A percentile compares a stretch with the other conserved stretches of the same genome.
phyloP scores from a whole-genome alignment of 92 coral and sea anemone species.

The Blastomussa wellsi region DNA sequence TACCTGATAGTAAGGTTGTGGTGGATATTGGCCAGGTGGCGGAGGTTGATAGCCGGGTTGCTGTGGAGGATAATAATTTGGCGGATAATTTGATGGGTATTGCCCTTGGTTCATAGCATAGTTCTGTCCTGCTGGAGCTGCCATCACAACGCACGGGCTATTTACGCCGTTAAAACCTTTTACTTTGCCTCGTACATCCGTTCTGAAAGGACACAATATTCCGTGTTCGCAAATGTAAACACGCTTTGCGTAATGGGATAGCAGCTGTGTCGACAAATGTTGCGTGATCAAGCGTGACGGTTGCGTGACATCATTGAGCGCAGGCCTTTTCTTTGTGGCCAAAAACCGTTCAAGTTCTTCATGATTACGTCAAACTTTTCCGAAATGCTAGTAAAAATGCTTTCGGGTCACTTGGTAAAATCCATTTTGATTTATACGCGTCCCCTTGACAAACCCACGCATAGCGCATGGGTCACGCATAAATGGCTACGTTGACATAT shows the following conservation, averaged over 20 bases:
- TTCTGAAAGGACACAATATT: neutral
- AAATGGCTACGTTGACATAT: no score
- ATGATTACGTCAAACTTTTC: no score
- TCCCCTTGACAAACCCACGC: no score
- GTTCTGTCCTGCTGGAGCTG: slow-evolving; percentile 31
- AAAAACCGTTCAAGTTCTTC: neutral
- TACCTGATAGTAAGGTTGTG: slow-evolving; percentile 42
- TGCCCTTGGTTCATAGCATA: slow-evolving; percentile 31
- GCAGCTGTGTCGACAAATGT: neutral
- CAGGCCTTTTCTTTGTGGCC: neutral
- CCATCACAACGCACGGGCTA: slow-evolving; percentile 7
- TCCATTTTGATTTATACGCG: no score
- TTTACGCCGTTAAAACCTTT: neutral
- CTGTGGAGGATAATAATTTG: slow-evolving; percentile 36
- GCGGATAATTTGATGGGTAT: slow-evolving; percentile 42
- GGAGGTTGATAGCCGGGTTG: slow-evolving; percentile 55
- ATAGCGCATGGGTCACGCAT: no score
- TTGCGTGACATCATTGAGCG: slow-evolving; percentile 16
- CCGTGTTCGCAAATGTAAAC: slow-evolving; percentile 6
- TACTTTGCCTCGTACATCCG: neutral
- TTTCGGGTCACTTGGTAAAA: no score
- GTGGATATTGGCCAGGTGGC: slow-evolving; percentile 24
- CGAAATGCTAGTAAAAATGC: no score
- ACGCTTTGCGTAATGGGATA: slow-evolving; percentile 20
- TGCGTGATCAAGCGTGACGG: no score